Conservation (phyloP, 2,797 vertebrate species). For the Menidia menidia region DNA sequence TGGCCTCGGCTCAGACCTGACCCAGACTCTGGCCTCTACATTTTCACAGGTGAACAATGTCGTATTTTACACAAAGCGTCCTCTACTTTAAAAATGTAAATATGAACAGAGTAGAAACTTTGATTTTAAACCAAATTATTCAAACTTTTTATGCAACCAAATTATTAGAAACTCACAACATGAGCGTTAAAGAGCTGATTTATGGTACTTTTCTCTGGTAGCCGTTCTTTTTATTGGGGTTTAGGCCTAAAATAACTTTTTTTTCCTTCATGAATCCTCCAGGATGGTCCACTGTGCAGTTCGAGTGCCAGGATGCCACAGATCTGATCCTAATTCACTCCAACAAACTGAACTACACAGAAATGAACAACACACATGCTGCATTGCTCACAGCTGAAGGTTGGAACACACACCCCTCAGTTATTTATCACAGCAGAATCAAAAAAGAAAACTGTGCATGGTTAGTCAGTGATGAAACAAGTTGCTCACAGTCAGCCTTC, state of each 20-base stretch:
- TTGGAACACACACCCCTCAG: not conserved
- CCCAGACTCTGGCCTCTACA: constrained; percentile 64
- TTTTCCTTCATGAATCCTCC: not conserved
- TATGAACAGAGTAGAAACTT: no score
- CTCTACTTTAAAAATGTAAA: no score
- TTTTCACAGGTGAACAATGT: constrained; percentile 78
- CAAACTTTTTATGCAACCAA: no score
- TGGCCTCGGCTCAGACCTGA: constrained; percentile 80
- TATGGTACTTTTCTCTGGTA: not conserved
- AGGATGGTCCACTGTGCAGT: constrained; percentile 72
- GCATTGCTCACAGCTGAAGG: constrained; percentile 52
- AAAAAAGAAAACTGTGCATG: no score
- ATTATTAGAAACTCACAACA: no score
- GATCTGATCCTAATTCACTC: constrained; percentile 91
- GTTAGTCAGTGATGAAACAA: no score
- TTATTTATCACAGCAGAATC: no score
- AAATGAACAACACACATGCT: not conserved
- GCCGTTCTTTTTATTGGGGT: no score
- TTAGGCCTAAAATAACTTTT: no score
- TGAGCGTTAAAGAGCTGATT: not conserved
- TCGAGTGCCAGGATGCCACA: constrained; percentile 81
- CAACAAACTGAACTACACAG: constrained; percentile 86
- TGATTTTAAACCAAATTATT: no score
- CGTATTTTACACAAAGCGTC: not conserved
- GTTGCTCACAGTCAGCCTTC: no score